phyloP scores from a whole-genome alignment of 2,888 invertebrate genomes.

The Beris morrisii region DNA sequence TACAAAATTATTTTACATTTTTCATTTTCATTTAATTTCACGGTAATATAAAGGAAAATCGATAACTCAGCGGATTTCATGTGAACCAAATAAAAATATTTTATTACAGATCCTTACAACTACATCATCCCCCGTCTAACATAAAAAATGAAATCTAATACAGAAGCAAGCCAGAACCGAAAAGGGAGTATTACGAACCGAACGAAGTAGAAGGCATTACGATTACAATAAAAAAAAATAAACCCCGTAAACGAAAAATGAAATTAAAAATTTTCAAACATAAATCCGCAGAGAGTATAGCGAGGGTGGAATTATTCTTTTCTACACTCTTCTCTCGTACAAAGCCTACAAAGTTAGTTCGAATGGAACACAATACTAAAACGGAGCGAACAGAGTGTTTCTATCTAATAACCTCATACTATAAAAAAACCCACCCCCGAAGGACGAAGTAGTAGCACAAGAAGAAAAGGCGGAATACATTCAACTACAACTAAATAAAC shows the following conservation, averaged over 20 bases:
- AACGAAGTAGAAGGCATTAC: slow-evolving; percentile 23
- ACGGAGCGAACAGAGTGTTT: slow-evolving; percentile 20
- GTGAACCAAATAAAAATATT: slow-evolving; percentile 30
- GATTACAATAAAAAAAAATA: slow-evolving; percentile 32
- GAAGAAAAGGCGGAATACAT: slow-evolving; percentile 24
- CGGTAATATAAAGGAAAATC: slow-evolving; percentile 19
- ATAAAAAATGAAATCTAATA: slow-evolving; percentile 27
- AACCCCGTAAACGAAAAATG: slow-evolving; percentile 32
- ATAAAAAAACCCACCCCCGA: slow-evolving; percentile 22
- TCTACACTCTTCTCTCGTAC: slow-evolving; percentile 2
- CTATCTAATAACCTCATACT: slow-evolving; percentile 27
- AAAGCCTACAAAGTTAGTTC: slow-evolving; percentile 12
- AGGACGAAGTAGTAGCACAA: slow-evolving; percentile 13
- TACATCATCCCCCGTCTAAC: slow-evolving; percentile 27
- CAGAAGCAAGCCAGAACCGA: slow-evolving; percentile 22
- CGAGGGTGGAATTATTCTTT: slow-evolving; percentile 20
- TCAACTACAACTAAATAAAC: slow-evolving; percentile 33
- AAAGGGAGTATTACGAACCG: slow-evolving; percentile 8
- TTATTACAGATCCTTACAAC: slow-evolving; percentile 29
- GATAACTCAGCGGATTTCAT: slow-evolving; percentile 15
- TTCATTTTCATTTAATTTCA: slow-evolving; percentile 4
- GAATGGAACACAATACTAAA: slow-evolving; percentile 24
- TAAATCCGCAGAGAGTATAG: slow-evolving; percentile 24
- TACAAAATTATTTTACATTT: too few species aligned
- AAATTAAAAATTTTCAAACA: slow-evolving; percentile 34